Evolutionary conservation across 2,888 invertebrate species (phyloP).

Genomic region (Mantis religiosa): DNA sequence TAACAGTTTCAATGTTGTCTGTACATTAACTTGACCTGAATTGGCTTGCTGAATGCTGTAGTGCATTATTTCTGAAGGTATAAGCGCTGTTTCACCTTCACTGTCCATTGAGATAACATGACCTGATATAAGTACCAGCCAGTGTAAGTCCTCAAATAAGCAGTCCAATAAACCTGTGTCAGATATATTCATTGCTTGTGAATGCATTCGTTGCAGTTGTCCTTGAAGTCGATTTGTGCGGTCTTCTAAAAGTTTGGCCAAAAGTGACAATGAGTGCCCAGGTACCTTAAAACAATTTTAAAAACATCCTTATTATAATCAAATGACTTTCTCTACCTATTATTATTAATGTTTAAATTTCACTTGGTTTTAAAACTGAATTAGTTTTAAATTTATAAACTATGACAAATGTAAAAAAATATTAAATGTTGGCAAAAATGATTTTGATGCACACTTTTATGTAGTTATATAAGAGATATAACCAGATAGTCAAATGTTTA

Average conservation of each 20-base stretch:
- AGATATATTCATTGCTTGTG: slow-evolving; percentile 34
- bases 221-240: slow-evolving; percentile 55
- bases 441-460: too few relatives aligned
- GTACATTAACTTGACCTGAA: slow-evolving; percentile 42
- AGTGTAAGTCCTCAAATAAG: slow-evolving; percentile 85
- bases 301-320: not conserved
- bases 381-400: too few relatives aligned
- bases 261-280: slow-evolving; percentile 60
- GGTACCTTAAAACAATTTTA: slow-evolving; percentile 50
- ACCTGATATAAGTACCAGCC: slow-evolving; percentile 76
- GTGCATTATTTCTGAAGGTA: slow-evolving; percentile 61
- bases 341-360: too few relatives aligned
- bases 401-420: too few relatives aligned
- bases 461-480: too few relatives aligned
- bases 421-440: too few relatives aligned
- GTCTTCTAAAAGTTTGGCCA: slow-evolving; percentile 63
- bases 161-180: slow-evolving; percentile 50
- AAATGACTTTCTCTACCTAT: too few relatives aligned
- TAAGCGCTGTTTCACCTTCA: slow-evolving; percentile 61
- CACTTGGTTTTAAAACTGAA: too few relatives aligned
- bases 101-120: slow-evolving; percentile 63
- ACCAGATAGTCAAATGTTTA: too few relatives aligned
- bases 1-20: slow-evolving; percentile 44
- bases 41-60: slow-evolving; percentile 54
- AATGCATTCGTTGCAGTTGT: slow-evolving; percentile 41